Conservation (phyloP, 2,113 vertebrate genomes). For the Hyperopisus bebe region DNA sequence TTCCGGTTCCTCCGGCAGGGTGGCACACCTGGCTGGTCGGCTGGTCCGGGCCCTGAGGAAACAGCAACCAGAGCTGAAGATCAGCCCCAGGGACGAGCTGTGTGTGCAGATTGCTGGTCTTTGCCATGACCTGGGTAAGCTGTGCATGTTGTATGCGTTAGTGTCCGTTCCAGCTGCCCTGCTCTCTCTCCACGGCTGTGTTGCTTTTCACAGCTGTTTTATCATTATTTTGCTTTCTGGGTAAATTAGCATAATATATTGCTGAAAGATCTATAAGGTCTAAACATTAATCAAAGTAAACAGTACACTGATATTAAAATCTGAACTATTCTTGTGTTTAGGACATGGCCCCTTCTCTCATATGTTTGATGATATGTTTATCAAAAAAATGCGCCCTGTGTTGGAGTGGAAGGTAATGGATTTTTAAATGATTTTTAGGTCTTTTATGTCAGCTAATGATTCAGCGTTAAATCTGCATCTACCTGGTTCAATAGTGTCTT, state of each 20-base stretch:
- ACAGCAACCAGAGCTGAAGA: constrained; percentile 74
- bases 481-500: background rate
- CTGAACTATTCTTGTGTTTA: constrained; percentile 46
- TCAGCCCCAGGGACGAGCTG: constrained; percentile 66
- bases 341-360: constrained; percentile 97
- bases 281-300: background rate
- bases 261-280: background rate
- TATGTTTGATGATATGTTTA: constrained; percentile 87
- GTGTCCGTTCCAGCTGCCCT: background rate
- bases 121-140: background rate
- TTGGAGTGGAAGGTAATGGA: constrained; percentile 71
- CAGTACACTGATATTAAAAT: background rate
- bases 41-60: constrained; percentile 61
- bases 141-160: background rate
- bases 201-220: background rate
- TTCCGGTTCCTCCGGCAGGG: constrained; percentile 43
- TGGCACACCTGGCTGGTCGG: constrained; percentile 66
- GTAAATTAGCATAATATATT: background rate
- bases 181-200: background rate
- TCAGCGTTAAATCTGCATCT: background rate
- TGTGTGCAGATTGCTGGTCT: constrained; percentile 77
- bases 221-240: background rate
- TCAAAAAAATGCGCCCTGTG: constrained; percentile 67
- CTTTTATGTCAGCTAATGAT: background rate
- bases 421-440: background rate